phyloP scores from a whole-genome alignment of 2,888 invertebrate species.

The Acleris cristana region DNA sequence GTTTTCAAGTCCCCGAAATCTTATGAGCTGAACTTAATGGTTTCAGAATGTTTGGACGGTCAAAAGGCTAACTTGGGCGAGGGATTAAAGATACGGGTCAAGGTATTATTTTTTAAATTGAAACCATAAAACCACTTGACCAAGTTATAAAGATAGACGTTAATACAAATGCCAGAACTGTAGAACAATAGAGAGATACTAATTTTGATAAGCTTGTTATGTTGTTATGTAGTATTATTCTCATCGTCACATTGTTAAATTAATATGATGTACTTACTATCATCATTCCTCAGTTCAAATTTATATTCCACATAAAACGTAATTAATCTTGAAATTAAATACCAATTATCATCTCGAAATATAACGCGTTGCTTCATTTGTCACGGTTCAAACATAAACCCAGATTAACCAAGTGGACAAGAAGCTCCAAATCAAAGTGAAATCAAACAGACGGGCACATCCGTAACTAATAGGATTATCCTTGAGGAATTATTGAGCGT shows the following conservation, averaged over 20 bases:
- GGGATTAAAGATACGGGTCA: slow-evolving; percentile 21
- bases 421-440: slow-evolving; percentile 28
- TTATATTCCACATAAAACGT: not conserved
- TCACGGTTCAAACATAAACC: not conserved
- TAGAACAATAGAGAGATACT: no score
- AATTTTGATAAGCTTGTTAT: no score
- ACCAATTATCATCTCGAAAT: not conserved
- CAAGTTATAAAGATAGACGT: no score
- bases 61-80: slow-evolving; percentile 19
- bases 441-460: slow-evolving; percentile 41
- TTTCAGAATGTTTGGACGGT: slow-evolving; percentile 16
- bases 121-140: no score
- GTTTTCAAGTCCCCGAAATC: slow-evolving; percentile 34
- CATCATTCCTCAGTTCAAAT: no score
- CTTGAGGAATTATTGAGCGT: slow-evolving; percentile 64
- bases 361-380: not conserved
- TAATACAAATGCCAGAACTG: no score
- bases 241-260: no score
- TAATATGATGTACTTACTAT: no score
- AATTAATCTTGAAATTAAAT: not conserved
- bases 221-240: no score
- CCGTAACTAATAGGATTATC: slow-evolving; percentile 60
- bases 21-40: slow-evolving; percentile 35
- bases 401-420: slow-evolving; percentile 13
- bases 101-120: not conserved